phyloP scores from a whole-genome alignment of 30 jellyfish, hydroid and myxozoan species.

The Hydra vulgaris region DNA sequence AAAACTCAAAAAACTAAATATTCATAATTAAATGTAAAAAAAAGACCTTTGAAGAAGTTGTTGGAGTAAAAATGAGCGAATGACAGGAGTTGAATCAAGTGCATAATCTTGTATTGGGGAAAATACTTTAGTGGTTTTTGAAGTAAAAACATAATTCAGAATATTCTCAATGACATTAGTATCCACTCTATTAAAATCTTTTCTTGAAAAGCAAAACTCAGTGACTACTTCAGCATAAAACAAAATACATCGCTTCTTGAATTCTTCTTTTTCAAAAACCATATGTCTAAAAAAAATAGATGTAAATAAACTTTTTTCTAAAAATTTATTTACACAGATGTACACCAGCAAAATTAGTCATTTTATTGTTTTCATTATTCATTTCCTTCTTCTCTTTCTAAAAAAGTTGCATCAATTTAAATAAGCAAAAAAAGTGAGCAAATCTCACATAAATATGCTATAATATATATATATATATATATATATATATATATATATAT shows the following conservation, averaged over 20 bases:
- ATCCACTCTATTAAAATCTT: neutral
- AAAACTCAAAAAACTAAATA: no score
- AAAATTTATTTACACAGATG: no score
- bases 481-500: no score
- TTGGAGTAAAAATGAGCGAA: slow-evolving; percentile 60
- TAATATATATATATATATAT: no score
- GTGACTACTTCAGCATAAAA: slow-evolving; percentile 52
- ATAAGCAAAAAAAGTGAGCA: no score
- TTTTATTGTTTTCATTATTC: no score
- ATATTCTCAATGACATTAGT: slow-evolving; percentile 25
- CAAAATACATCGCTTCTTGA: slow-evolving; percentile 25
- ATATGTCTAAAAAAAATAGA: slow-evolving; percentile 17
- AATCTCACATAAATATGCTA: no score
- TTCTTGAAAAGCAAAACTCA: slow-evolving; percentile 38
- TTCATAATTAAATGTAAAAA: no score
- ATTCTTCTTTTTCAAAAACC: slow-evolving; percentile 12
- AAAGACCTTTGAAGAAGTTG: slow-evolving; percentile 34
- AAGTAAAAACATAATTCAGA: slow-evolving; percentile 31
- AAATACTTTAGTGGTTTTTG: slow-evolving; percentile 31
- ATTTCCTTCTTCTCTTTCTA: no score
- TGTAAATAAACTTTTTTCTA: no score
- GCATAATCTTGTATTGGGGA: slow-evolving; percentile 51
- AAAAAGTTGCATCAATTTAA: no score
- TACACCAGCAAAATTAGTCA: no score
- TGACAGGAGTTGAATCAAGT: slow-evolving; percentile 50